These are phyloP conservation scores for Pterois miles DNA, from an alignment of 2,797 vertebrate species.

Conservation along the genomic window DNA sequence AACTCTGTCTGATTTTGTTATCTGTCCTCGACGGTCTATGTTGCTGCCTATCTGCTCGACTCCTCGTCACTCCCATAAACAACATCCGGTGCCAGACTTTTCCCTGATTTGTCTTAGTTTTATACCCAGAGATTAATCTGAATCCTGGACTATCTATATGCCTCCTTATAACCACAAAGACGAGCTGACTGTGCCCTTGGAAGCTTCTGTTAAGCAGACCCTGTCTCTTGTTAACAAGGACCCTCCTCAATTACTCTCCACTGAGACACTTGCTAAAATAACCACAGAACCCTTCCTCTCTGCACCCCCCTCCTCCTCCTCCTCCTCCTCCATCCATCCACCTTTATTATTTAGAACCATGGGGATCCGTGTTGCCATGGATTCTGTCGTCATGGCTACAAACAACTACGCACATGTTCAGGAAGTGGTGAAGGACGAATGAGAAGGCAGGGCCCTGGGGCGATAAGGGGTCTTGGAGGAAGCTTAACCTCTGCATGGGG, in stretches of 20 bases:
- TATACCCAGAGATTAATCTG: conserved; percentile 1
- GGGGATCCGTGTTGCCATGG: conserved; percentile 79
- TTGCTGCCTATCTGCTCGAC: not conserved
- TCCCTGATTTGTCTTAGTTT: conserved; percentile 6
- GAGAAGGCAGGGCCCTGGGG: not conserved
- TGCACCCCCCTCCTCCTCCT: not conserved
- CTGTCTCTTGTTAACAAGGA: conserved; percentile 48
- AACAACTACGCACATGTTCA: conserved; percentile 78
- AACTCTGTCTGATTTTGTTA: conserved; percentile 1
- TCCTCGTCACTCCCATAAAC: conserved; percentile 5
- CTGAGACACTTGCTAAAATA: conserved; percentile 59
- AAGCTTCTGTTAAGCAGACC: conserved; percentile 21
- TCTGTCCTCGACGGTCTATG: conserved; percentile 10
- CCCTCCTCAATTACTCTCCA: conserved; percentile 60
- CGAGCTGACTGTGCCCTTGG: not conserved
- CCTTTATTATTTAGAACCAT: conserved; percentile 75
- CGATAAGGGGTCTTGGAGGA: conserved; percentile 25
- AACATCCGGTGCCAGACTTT: conserved; percentile 1
- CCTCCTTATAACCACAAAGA: not conserved
- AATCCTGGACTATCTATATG: not conserved
- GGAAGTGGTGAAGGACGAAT: conserved; percentile 51
- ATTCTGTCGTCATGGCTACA: conserved; percentile 80
- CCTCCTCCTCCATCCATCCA: conserved; percentile 45
- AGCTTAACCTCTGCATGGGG: conserved; percentile 43
- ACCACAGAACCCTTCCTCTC: conserved; percentile 26